These are phyloP conservation scores for Mylabris phalerata DNA, from an alignment of 1,140 invertebrate genomes.

Conservation along the genomic window DNA sequence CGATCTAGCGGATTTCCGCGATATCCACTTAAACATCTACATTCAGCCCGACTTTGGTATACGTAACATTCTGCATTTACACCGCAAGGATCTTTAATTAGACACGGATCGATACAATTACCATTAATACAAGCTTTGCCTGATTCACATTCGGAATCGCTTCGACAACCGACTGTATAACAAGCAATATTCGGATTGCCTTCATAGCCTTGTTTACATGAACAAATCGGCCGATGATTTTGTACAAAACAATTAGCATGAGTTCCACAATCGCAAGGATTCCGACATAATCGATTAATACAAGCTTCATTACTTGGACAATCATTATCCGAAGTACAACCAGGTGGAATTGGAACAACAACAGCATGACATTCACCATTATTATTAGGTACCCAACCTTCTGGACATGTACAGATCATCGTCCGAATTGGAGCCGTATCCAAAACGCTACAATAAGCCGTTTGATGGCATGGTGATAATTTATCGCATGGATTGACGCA, in stretches of 20 bases:
- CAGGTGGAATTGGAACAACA: slow-evolving; percentile 57
- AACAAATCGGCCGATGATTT: slow-evolving; percentile 79
- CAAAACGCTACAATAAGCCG: slow-evolving; percentile 67
- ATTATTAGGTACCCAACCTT: slow-evolving; percentile 71
- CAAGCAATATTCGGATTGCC: slow-evolving; percentile 79
- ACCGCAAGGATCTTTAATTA: slow-evolving; percentile 72
- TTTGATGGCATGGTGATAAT: slow-evolving; percentile 63
- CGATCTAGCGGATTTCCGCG: slow-evolving; percentile 70
- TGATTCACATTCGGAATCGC: slow-evolving; percentile 70
- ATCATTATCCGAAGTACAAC: slow-evolving; percentile 71
- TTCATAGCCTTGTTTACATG: slow-evolving; percentile 72
- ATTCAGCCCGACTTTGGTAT: slow-evolving; percentile 65
- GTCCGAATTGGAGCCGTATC: slow-evolving; percentile 76
- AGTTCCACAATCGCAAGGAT: slow-evolving; percentile 80
- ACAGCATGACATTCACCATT: slow-evolving; percentile 68
- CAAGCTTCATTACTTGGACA: slow-evolving; percentile 73
- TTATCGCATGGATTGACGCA: slow-evolving; percentile 73
- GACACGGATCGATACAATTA: slow-evolving; percentile 77
- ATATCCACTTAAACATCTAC: slow-evolving; percentile 72
- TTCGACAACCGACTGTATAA: slow-evolving; percentile 67
- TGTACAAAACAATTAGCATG: slow-evolving; percentile 76
- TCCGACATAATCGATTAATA: slow-evolving; percentile 74
- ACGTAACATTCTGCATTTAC: slow-evolving; percentile 77
- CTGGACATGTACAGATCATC: slow-evolving; percentile 77
- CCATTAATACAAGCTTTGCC: slow-evolving; percentile 76